Conservation (phyloP, 2,113 vertebrate genomes). For the Caracal caracal region DNA sequence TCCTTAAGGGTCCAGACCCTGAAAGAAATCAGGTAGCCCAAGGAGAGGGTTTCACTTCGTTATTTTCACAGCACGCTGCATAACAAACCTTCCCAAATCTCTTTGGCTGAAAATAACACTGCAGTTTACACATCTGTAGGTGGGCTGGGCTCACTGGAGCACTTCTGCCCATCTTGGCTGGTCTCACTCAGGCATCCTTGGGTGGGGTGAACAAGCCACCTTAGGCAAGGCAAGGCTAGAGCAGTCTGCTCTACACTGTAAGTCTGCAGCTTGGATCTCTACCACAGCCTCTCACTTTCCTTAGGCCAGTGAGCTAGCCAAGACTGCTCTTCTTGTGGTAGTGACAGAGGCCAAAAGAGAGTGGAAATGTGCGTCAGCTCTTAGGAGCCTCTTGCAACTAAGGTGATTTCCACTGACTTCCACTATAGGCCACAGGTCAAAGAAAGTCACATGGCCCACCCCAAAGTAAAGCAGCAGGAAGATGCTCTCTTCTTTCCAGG, state of each 20-base stretch:
- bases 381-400: background rate
- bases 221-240: fast-evolving
- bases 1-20: background rate
- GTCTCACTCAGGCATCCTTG: background rate
- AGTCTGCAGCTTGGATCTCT: background rate
- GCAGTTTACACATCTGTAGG: background rate
- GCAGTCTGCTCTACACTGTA: fast-evolving
- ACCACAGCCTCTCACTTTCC: background rate
- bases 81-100: background rate
- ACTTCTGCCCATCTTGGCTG: background rate
- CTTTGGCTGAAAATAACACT: background rate
- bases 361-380: background rate
- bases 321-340: background rate
- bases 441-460: background rate
- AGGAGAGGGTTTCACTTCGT: background rate
- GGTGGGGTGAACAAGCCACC: background rate
- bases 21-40: background rate
- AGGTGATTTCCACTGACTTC: background rate
- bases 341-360: background rate
- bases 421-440: background rate
- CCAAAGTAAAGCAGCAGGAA: background rate
- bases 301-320: background rate
- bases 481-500: background rate
- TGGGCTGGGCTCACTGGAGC: background rate
- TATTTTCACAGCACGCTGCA: background rate